These are phyloP conservation scores for Jordanella pulchra DNA, from an alignment of 2,797 vertebrate species.

Conservation along the genomic window DNA sequence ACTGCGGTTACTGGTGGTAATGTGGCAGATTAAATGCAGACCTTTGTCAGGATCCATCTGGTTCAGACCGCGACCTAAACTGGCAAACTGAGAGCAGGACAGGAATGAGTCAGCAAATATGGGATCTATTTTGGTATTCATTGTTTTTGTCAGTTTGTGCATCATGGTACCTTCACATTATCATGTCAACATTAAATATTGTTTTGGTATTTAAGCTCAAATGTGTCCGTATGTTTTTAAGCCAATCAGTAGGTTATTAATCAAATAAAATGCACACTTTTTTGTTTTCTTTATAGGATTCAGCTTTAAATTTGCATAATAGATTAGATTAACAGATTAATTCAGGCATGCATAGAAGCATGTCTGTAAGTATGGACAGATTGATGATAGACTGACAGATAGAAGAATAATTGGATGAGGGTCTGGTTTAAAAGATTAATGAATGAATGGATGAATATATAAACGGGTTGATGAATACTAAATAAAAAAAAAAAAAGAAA, in stretches of 20 bases:
- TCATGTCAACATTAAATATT: not conserved
- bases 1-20: not conserved
- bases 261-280: not conserved
- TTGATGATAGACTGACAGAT: no score
- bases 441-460: no score
- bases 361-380: no score
- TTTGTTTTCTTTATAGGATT: no score
- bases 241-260: not conserved
- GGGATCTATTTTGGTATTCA: not conserved
- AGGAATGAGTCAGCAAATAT: constrained; percentile 21
- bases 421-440: no score
- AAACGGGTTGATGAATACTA: no score
- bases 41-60: constrained; percentile 93
- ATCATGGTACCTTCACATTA: not conserved
- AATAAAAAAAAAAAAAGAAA: no score
- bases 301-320: not conserved
- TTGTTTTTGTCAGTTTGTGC: constrained; percentile 11
- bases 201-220: not conserved
- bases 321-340: no score
- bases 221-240: not conserved
- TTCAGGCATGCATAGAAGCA: no score
- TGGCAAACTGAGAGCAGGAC: constrained; percentile 84
- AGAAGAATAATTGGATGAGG: no score
- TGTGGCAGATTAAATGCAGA: not conserved
- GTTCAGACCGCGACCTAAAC: constrained; percentile 86